A percentile compares a stretch with the other conserved stretches of the same genome.
Evolutionary conservation across 2,888 invertebrate genomes (phyloP).

Genomic region (Thera obeliscata): DNA sequence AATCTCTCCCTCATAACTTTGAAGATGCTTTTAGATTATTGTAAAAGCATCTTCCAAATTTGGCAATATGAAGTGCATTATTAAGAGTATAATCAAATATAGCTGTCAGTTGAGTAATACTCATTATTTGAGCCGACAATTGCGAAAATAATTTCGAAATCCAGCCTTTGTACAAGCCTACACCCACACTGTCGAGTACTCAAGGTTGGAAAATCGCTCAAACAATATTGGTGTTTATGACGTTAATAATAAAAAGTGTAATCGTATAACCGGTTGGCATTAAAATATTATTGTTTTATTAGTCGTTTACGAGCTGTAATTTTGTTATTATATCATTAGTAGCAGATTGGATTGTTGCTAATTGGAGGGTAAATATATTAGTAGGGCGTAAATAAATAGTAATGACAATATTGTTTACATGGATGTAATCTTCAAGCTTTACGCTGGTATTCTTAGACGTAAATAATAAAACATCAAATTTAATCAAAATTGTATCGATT

Average conservation of each 20-base stretch:
- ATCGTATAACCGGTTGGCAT: conserved; percentile 35
- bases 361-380: conserved; percentile 43
- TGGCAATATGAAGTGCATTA: conserved; percentile 35
- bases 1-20: background rate
- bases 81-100: conserved; percentile 39
- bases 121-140: conserved; percentile 59
- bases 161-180: conserved; percentile 50
- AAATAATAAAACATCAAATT: background rate
- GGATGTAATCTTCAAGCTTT: background rate
- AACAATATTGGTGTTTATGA: conserved; percentile 37
- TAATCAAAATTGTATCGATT: background rate
- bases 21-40: conserved; percentile 16
- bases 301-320: conserved; percentile 57
- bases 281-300: conserved; percentile 52
- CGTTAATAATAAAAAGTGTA: conserved; percentile 32
- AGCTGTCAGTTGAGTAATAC: conserved; percentile 50
- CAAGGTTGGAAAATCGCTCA: conserved; percentile 45
- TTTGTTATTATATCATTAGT: conserved; percentile 58
- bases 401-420: background rate
- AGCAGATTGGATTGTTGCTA: conserved; percentile 55
- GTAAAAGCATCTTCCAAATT: conserved; percentile 13
- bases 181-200: conserved; percentile 60
- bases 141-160: conserved; percentile 66
- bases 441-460: background rate
- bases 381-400: background rate